phyloP scores from a whole-genome alignment of 2,797 vertebrate genomes.

The Crenuchus spilurus region DNA sequence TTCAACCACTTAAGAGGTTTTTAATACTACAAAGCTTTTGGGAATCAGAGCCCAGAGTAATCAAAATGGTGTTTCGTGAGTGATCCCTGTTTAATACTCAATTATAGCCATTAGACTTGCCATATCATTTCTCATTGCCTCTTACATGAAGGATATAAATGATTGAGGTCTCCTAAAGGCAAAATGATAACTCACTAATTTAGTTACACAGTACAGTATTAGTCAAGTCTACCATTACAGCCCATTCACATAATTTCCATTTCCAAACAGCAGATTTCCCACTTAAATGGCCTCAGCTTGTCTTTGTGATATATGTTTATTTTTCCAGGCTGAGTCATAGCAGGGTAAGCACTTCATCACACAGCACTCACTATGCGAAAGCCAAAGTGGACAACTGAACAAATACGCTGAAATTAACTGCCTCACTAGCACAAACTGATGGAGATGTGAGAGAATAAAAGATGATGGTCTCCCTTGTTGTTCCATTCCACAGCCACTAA shows the following conservation, averaged over 20 bases:
- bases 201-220: not conserved
- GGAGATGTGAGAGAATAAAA: constrained; percentile 24
- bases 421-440: constrained; percentile 14
- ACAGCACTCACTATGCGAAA: constrained; percentile 25
- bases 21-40: too few relatives aligned
- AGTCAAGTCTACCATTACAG: not conserved
- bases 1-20: too few relatives aligned
- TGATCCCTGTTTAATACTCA: constrained; percentile 1
- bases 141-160: not conserved
- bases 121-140: not conserved
- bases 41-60: not conserved
- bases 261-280: constrained; percentile 1
- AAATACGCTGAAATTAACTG: constrained; percentile 43
- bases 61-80: not conserved
- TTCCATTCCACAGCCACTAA: constrained; percentile 38
- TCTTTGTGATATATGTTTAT: constrained; percentile 22
- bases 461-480: constrained; percentile 36
- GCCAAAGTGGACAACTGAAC: constrained; percentile 28
- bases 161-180: not conserved
- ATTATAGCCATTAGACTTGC: not conserved
- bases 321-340: constrained; percentile 16
- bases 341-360: constrained; percentile 43
- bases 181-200: not conserved
- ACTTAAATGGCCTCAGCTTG: constrained; percentile 1
- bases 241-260: not conserved